Evolutionary conservation across 1,140 invertebrate species (phyloP).

Genomic region (Drosophila rhopaloa): DNA sequence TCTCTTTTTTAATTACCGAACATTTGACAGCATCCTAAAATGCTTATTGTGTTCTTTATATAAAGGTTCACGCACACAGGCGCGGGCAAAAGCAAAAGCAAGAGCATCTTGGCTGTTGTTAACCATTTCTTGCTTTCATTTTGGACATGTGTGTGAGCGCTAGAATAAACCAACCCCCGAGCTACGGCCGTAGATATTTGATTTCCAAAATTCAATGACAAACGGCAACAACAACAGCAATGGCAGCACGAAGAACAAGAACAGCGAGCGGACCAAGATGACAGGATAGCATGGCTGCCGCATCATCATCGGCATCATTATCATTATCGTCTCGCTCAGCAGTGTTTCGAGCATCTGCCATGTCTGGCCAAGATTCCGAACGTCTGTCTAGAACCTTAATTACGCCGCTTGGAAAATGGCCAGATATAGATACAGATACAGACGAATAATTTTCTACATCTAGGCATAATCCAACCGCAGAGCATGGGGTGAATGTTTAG

Average conservation of each 20-base stretch:
- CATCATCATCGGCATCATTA: constrained; percentile 50
- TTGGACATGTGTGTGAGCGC: constrained; percentile 31
- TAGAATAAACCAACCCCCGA: constrained; percentile 66
- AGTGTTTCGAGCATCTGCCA: constrained; percentile 63
- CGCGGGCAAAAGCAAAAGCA: constrained; percentile 1
- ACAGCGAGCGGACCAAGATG: constrained; percentile 21
- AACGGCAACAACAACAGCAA: constrained; percentile 28
- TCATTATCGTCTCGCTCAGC: constrained; percentile 14
- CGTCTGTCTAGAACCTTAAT: constrained; percentile 24
- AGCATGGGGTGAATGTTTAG: too few relatives aligned
- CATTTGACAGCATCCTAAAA: constrained; percentile 78
- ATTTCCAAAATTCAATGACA: constrained; percentile 68
- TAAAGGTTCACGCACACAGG: neutral
- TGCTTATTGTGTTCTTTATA: constrained; percentile 67
- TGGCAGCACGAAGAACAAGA: neutral
- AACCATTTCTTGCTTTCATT: constrained; percentile 60
- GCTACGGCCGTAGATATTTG: constrained; percentile 71
- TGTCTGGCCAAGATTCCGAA: constrained; percentile 28
- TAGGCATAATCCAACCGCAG: neutral
- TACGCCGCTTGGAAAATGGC: constrained; percentile 47
- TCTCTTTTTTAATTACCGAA: constrained; percentile 75
- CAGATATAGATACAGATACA: constrained; percentile 16
- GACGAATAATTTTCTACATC: neutral
- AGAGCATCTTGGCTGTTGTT: constrained; percentile 41
- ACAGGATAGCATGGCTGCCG: constrained; percentile 65